These are phyloP conservation scores for Pangasius larnaudii DNA, from an alignment of 2,797 vertebrate species.

Conservation along the genomic window DNA sequence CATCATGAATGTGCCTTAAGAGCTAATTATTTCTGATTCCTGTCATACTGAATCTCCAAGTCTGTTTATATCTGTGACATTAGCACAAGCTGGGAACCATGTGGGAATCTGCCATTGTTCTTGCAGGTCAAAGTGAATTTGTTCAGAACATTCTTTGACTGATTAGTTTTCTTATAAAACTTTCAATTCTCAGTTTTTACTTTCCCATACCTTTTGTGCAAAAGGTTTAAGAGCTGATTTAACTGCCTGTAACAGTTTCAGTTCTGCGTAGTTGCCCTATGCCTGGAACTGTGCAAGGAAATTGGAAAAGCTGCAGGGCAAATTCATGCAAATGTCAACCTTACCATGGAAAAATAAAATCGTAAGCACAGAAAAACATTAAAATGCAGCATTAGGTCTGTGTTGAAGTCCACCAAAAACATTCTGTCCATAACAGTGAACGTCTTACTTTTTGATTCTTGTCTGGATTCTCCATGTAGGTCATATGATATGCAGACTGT, in stretches of 20 bases:
- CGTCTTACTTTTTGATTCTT: background rate
- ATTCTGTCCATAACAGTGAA: background rate
- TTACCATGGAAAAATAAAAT: background rate
- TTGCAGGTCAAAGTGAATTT: background rate
- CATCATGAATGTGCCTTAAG: background rate
- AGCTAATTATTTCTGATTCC: constrained; percentile 6
- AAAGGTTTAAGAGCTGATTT: constrained; percentile 1
- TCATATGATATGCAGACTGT: background rate
- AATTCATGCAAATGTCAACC: background rate
- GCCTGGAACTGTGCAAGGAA: background rate
- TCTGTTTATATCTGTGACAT: too few relatives aligned
- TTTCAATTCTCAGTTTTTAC: background rate
- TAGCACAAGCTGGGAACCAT: background rate
- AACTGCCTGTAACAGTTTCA: background rate
- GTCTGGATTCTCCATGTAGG: background rate
- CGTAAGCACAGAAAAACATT: background rate
- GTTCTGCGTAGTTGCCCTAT: background rate
- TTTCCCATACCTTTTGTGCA: background rate
- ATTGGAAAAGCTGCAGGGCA: background rate
- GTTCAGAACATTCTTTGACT: background rate
- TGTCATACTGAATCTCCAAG: background rate
- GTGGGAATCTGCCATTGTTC: background rate
- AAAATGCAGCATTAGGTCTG: background rate
- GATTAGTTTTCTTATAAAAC: background rate
- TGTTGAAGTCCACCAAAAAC: background rate